Evolutionary conservation across 1,140 invertebrate species (phyloP).

Genomic region (Stegodyphus mimosarum): DNA sequence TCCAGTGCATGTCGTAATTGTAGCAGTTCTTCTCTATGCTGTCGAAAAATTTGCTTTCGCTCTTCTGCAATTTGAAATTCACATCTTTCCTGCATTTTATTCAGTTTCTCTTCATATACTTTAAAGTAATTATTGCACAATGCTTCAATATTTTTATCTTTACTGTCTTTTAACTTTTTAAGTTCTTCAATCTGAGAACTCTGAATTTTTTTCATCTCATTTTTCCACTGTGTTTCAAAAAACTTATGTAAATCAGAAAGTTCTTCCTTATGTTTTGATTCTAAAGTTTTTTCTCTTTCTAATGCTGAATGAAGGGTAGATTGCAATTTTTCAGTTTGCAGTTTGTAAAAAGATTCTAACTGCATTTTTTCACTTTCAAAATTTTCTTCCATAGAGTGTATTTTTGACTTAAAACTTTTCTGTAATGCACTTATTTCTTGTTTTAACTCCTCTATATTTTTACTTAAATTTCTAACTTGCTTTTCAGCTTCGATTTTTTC

Average conservation of each 20-base stretch:
- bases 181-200: slow-evolving; percentile 27
- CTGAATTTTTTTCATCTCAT: slow-evolving; percentile 42
- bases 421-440: neutral
- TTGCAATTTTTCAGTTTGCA: slow-evolving; percentile 18
- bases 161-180: slow-evolving; percentile 33
- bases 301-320: slow-evolving; percentile 1
- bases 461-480: neutral
- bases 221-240: slow-evolving; percentile 18
- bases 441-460: slow-evolving; percentile 9
- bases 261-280: slow-evolving; percentile 29
- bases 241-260: slow-evolving; percentile 15
- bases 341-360: neutral
- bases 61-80: slow-evolving; percentile 13
- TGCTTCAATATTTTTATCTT: slow-evolving; percentile 31
- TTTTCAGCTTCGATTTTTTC: neutral
- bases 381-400: neutral
- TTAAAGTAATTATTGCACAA: slow-evolving; percentile 24
- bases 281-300: slow-evolving; percentile 13
- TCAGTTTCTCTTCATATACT: slow-evolving; percentile 22
- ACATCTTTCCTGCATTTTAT: slow-evolving; percentile 16
- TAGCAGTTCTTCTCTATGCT: slow-evolving; percentile 1
- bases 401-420: neutral
- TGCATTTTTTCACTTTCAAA: slow-evolving; percentile 10
- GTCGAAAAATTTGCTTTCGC: neutral
- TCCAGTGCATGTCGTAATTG: neutral